Evolutionary conservation across 23 tunicate genomes (phyloP), one percentile per base, ranked within the genome.

Genomic region (Clavelina lepadiformis): DNA sequence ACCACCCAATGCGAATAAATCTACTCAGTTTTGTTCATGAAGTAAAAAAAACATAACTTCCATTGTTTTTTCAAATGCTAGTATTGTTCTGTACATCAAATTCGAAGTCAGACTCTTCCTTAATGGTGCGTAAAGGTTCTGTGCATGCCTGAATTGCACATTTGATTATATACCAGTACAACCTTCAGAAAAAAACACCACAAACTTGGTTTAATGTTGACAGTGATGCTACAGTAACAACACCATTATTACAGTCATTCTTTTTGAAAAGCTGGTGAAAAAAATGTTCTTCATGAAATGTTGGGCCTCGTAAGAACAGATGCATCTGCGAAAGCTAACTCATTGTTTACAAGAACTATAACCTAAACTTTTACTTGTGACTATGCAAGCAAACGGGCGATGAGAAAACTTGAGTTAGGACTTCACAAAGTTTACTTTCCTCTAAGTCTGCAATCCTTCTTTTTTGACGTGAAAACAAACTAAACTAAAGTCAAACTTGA

Each of bases 401-500:
- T 35, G 62, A 46, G 6, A 89, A 57, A 0, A 89, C 79, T 76
- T 89, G 81, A 2, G 69, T 51, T 19, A 89, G 23, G 27, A 81
- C 67, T 31, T 81, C 71, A 38, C 71, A 88, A 46, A 76, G 29
- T 54, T 89, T 88, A 34, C 22, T 74, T 74, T 88, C 97, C 46
- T 73, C 78, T 32, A 46, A 2, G 36, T 71, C 79, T 15, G 83
- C 70, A 38, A 75, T 63, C 50, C 76, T 56, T 58, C 89, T 77
- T 57, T 69, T 47, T 19, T 61, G 50, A 50, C 97, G 72, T 23
- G 96, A 74, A 69, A 81, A 89, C 1, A 89, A 83, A 1, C 89
- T 83, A 55, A 66, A 81, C 51, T 89, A 54, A 89, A 81, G 5
- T 89, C 97, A 58, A 89, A 89, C 38, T 81, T 81, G 46, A 89